These are phyloP conservation scores for Manis javanica DNA, from an alignment of 2,797 vertebrate species.

Conservation along the genomic window DNA sequence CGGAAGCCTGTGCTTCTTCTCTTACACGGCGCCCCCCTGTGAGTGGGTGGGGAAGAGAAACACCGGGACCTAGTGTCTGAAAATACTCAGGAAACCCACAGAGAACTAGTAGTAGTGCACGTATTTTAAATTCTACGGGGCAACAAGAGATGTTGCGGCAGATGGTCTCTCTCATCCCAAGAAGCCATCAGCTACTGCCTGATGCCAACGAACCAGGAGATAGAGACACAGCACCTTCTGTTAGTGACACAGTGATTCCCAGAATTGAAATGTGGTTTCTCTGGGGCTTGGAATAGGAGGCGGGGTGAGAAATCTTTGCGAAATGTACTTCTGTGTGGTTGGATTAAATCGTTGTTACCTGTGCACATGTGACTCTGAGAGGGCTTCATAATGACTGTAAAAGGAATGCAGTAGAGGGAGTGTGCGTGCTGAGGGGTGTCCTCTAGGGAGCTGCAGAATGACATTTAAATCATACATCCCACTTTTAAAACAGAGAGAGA, in stretches of 20 bases:
- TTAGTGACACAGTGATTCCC: not conserved
- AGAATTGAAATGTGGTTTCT: not conserved
- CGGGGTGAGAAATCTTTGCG: not conserved
- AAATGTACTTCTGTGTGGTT: not conserved
- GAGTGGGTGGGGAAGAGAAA: not conserved
- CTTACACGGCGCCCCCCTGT: accelerated
- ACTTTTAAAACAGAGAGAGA: not conserved
- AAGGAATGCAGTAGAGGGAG: not conserved
- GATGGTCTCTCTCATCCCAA: not conserved
- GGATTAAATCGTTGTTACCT: not conserved
- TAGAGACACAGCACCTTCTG: not conserved
- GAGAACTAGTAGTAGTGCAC: not conserved
- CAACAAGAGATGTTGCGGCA: not conserved
- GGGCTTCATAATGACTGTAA: not conserved
- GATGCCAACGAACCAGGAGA: not conserved
- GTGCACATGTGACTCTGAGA: not conserved
- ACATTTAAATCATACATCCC: not conserved
- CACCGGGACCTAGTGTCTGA: no score
- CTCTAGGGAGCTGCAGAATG: not conserved
- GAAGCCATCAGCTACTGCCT: not conserved
- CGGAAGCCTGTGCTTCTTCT: not conserved
- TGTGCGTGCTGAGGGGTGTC: not conserved
- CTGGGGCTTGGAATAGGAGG: not conserved
- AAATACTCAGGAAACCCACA: not conserved
- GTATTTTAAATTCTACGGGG: not conserved